phyloP scores from a whole-genome alignment of 1,140 invertebrate genomes.

The Zaprionus inermis region DNA sequence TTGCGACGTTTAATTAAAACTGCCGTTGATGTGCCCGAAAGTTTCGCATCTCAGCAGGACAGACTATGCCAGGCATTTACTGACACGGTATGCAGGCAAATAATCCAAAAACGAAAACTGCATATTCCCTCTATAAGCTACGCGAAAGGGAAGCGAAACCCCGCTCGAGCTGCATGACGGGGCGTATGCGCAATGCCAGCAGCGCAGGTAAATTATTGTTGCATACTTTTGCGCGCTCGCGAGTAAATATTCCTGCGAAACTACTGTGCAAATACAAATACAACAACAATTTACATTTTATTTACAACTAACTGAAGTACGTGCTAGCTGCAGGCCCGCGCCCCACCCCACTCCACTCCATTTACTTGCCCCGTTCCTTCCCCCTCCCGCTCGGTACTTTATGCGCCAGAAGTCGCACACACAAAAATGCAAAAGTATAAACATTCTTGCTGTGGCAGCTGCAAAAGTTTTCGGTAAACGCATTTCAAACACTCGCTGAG shows the following conservation, averaged over 20 bases:
- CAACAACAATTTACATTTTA: slow-evolving; percentile 54
- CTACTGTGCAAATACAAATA: slow-evolving; percentile 30
- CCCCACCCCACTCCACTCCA: background rate
- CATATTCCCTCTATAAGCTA: background rate
- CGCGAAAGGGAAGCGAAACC: no score
- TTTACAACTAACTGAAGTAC: slow-evolving; percentile 52
- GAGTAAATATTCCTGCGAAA: slow-evolving; percentile 33
- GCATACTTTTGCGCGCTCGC: slow-evolving; percentile 44
- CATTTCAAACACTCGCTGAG: slow-evolving; percentile 81
- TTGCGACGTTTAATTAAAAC: background rate
- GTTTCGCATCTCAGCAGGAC: no score
- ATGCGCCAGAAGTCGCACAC: slow-evolving; percentile 45
- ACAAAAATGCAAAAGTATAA: slow-evolving; percentile 60
- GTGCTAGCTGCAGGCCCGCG: slow-evolving; percentile 20
- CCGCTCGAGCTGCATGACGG: slow-evolving; percentile 27
- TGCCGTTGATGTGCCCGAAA: background rate
- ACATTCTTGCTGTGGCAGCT: slow-evolving; percentile 72
- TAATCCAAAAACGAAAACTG: no score
- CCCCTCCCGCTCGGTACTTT: slow-evolving; percentile 9
- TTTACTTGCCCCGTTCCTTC: background rate
- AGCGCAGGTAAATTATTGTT: slow-evolving; percentile 13
- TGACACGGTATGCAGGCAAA: no score
- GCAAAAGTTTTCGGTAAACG: slow-evolving; percentile 80
- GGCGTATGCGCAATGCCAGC: slow-evolving; percentile 38
- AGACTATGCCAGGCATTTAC: no score